Evolutionary conservation across 2,888 invertebrate species (phyloP), one percentile per base, ranked within the genome.

Genomic region (Muscina levida): DNA sequence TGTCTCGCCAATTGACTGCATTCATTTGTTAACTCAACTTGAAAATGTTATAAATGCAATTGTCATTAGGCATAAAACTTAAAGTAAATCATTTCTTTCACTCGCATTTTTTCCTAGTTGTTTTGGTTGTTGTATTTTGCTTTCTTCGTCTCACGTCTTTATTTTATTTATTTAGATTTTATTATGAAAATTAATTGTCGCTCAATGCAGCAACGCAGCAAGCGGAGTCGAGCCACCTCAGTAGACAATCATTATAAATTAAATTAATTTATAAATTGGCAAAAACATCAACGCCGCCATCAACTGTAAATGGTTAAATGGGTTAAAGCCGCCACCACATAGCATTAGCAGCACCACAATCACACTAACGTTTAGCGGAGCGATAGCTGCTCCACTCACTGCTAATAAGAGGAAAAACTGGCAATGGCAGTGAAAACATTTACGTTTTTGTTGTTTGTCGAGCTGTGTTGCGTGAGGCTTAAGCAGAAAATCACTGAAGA

Each of bases 231-330:
- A n/a, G n/a, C n/a, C n/a, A n/a, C n/a, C n/a, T n/a, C n/a, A n/a
- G n/a, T n/a, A n/a, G 62, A n/a, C 5, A 74, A 65, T 71, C 74
- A 72, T 31, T 48, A 51, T 65, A 39, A 62, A 77, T 81, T 75
- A 68, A 77, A 75, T 81, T 77, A 81, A 77, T 62, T 17, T 39
- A 62, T 13, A 62, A 62, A 62, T 22, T 62, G 62, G 62, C 62
- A 62, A 62, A 39, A 19, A 39, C n/a, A n/a, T n/a, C n/a, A n/a
- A n/a, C n/a, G n/a, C n/a, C n/a, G n/a, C n/a, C n/a, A n/a, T n/a
- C n/a, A 62, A 44, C 67, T 70, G 31, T 68, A 76, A 70, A 80
- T 80, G 72, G 76, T 15, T 65, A 77, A 81, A 72, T 81, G 72
- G 77, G 77, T 81, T 81, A 80, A 70, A 70, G 53, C 39, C n/a